These are phyloP conservation scores for Terrapene triunguis DNA, from an alignment of 2,113 vertebrate species.

Conservation along the genomic window DNA sequence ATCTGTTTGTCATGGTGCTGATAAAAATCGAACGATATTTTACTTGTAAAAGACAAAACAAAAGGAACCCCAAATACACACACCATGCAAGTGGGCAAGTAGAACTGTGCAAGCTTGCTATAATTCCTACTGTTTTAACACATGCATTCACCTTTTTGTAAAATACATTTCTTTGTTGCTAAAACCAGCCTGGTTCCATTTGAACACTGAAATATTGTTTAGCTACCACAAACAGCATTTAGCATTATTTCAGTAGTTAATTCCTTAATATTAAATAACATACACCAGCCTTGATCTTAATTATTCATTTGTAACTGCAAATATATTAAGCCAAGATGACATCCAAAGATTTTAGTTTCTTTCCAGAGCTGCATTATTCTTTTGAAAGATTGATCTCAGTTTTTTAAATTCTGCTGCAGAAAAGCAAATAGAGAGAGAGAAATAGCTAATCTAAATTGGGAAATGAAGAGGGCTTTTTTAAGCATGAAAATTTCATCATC, in stretches of 20 bases:
- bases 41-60: not conserved
- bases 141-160: not conserved
- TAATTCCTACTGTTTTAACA: not conserved
- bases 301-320: constrained; percentile 58
- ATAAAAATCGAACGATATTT: not conserved
- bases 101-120: not conserved
- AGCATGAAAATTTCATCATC: constrained; percentile 92
- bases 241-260: not conserved
- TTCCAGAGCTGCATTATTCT: constrained; percentile 67
- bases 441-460: constrained; percentile 90
- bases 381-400: constrained; percentile 73
- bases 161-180: not conserved
- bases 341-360: constrained; percentile 66
- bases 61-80: not conserved
- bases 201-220: constrained; percentile 26
- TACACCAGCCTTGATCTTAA: constrained; percentile 20
- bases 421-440: constrained; percentile 77
- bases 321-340: constrained; percentile 28
- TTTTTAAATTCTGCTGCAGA: constrained; percentile 75
- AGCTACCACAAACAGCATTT: not conserved
- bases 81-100: not conserved
- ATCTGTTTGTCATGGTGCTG: not conserved
- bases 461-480: constrained; percentile 90
- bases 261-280: constrained; percentile 57
- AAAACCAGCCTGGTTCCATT: not conserved